These are phyloP conservation scores for Aporrectodea caliginosa DNA, from an alignment of 1,140 invertebrate species.

Conservation along the genomic window DNA sequence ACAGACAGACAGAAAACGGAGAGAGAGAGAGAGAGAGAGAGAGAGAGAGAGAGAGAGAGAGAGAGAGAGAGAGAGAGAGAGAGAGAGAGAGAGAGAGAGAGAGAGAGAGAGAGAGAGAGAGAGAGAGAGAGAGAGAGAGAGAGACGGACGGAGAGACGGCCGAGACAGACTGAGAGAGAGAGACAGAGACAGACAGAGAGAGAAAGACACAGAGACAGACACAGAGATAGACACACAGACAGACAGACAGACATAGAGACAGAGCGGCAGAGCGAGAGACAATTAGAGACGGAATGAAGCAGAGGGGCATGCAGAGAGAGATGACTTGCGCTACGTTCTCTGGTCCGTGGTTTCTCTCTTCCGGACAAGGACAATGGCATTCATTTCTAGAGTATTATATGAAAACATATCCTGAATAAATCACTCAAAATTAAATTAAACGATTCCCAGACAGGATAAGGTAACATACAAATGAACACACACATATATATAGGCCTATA, in stretches of 20 bases:
- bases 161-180: constrained; percentile 18
- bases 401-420: no score
- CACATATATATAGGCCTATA: no score
- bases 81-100: constrained; percentile 5
- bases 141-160: not conserved
- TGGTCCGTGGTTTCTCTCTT: no score
- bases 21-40: not conserved
- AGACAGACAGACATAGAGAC: not conserved
- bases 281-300: no score
- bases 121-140: constrained; percentile 9
- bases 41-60: constrained; percentile 12
- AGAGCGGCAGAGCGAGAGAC: constrained; percentile 11
- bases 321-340: no score
- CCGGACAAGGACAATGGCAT: no score
- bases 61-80: not conserved
- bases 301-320: no score
- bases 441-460: no score
- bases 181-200: constrained; percentile 18
- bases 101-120: not conserved
- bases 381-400: no score
- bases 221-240: not conserved
- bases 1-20: not conserved
- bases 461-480: no score
- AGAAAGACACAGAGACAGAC: not conserved
- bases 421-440: no score